Percentiles rank a stretch among this genome's conserved stretches.
Evolutionary conservation across 2,113 vertebrate species (phyloP).

Genomic region (Zeus faber): DNA sequence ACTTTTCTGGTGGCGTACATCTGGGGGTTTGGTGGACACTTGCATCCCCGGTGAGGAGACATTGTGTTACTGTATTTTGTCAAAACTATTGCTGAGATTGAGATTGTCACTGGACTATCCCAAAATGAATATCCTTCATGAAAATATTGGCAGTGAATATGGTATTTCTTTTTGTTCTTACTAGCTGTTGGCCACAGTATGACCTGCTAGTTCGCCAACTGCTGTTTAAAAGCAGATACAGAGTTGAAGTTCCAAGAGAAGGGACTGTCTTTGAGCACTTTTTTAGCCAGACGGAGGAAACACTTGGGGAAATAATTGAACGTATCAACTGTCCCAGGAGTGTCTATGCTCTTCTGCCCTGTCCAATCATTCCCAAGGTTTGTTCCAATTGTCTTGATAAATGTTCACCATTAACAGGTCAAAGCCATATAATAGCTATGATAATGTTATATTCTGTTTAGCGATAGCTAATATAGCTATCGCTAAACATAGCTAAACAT

Average conservation of each 20-base stretch:
- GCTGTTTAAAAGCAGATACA: conserved; percentile 59
- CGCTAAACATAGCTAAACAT: no score
- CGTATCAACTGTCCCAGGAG: conserved; percentile 38
- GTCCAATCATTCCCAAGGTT: conserved; percentile 72
- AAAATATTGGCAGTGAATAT: background rate
- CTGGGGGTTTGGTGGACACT: conserved; percentile 84
- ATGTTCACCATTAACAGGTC: no score
- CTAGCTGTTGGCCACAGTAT: conserved; percentile 77
- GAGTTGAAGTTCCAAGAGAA: conserved; percentile 63
- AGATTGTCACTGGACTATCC: no score
- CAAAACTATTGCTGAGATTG: background rate
- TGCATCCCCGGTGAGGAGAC: conserved; percentile 75
- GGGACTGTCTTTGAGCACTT: conserved; percentile 78
- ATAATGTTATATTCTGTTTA: no score
- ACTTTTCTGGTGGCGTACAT: conserved; percentile 80
- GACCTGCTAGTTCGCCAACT: conserved; percentile 66
- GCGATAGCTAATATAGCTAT: no score
- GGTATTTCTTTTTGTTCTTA: conserved; percentile 11
- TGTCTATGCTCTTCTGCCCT: conserved; percentile 36
- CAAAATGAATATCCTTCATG: background rate
- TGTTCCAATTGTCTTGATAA: no score
- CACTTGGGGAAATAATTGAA: conserved; percentile 18
- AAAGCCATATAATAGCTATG: no score
- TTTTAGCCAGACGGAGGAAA: conserved; percentile 58
- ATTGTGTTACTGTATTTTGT: background rate